Evolutionary conservation across 2,888 invertebrate species (phyloP).

Genomic region (Trissolcus japonicus): DNA sequence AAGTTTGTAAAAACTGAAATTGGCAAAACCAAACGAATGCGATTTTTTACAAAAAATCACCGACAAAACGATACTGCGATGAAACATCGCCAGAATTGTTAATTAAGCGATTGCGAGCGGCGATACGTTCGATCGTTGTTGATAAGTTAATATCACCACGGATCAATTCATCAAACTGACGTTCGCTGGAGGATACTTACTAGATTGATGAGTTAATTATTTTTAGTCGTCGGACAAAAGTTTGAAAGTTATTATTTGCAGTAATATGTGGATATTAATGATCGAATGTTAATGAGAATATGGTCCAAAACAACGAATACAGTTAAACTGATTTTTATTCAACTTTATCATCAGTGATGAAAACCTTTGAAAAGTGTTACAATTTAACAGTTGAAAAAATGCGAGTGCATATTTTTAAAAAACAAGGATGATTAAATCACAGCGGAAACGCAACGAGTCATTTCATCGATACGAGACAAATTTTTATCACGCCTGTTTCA

Average conservation of each 20-base stretch:
- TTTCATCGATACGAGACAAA: no score
- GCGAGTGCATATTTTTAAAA: no score
- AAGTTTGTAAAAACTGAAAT: no score
- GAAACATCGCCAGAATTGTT: slow-evolving; percentile 31
- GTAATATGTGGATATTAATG: slow-evolving; percentile 45
- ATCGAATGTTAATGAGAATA: slow-evolving; percentile 40
- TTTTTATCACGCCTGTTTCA: no score
- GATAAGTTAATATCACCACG: slow-evolving; percentile 50
- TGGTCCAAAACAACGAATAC: slow-evolving; percentile 28
- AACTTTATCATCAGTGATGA: slow-evolving; percentile 12
- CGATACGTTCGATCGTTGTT: slow-evolving; percentile 36
- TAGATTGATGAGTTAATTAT: slow-evolving; percentile 53
- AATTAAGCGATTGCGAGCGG: slow-evolving; percentile 48
- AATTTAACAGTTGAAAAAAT: slow-evolving; percentile 13
- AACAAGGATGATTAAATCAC: no score
- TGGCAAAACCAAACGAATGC: neutral
- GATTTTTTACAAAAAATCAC: neutral
- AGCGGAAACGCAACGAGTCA: no score
- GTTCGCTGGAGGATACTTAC: slow-evolving; percentile 33
- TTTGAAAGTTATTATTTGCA: slow-evolving; percentile 49
- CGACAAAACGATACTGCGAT: slow-evolving; percentile 27
- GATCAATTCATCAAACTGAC: slow-evolving; percentile 50
- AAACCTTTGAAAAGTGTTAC: slow-evolving; percentile 22
- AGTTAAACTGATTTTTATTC: slow-evolving; percentile 32
- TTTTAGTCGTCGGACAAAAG: slow-evolving; percentile 46